Evolutionary conservation across 1,140 invertebrate species (phyloP).

Genomic region (Doryteuthis pealeii): DNA sequence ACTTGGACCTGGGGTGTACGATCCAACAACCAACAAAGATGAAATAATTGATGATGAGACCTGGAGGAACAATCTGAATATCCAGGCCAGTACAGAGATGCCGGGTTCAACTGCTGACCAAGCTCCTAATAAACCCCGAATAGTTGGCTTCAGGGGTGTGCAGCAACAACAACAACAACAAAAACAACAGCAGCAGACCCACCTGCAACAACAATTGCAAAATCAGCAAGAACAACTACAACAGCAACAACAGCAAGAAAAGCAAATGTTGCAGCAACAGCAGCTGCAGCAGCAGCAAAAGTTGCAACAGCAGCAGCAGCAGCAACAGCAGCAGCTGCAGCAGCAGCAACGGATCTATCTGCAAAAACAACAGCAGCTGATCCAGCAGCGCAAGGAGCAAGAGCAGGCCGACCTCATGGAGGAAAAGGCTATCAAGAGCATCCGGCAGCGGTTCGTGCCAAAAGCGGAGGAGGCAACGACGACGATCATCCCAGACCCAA

Average conservation of each 20-base stretch:
- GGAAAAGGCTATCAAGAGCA: background rate
- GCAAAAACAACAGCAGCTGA: background rate
- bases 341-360: background rate
- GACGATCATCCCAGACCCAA: background rate
- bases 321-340: background rate
- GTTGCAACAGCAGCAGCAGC: background rate
- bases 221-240: no score
- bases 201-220: no score
- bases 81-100: background rate
- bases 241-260: background rate
- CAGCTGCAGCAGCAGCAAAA: background rate
- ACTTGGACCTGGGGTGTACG: background rate
- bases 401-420: background rate
- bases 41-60: background rate
- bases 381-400: background rate
- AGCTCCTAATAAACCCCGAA: no score
- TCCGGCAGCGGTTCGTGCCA: slow-evolving; percentile 12
- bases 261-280: background rate
- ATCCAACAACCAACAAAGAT: background rate
- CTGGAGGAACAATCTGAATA: background rate
- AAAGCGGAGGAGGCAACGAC: slow-evolving; percentile 10
- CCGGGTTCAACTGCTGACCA: no score
- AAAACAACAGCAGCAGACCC: no score
- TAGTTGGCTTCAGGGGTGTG: no score
- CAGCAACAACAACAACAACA: no score